Evolutionary conservation across 2,113 vertebrate species (phyloP), one percentile per base, ranked within the genome.

Genomic region (Pedetes capensis): DNA sequence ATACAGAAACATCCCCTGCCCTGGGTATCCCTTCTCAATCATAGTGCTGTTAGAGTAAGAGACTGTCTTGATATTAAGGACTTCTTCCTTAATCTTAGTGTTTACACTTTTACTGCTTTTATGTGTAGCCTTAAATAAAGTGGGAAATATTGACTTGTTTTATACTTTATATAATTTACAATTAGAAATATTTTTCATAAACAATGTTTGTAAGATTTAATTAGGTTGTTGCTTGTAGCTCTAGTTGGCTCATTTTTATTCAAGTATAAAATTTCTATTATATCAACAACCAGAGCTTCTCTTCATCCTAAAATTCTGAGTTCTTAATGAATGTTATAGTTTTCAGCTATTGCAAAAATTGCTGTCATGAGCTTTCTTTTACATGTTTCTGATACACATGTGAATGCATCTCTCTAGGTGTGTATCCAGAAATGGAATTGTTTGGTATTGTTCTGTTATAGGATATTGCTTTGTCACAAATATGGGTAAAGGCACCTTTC

Each of bases 41-140:
- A 59, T 13, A 47, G 72, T 72, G 13, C 6, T 87, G 6, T 88
- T 37, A 80, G 42, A 39, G 80, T 76, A 32, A 92, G 64, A 86
- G 8, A 80, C 34, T 71, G 44, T 76, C 42, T 76, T 72, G 25
- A 86, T 71, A 57, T 34, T 8, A 42, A 27, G 23, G 1, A 49
- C 71, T 76, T 88, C 27, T 85, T 84, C 37, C 20, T 59, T 86
- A 32, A 86, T 66, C n/a, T n/a, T n/a, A 76, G 22, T 51, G 23
- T 84, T 59, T 91, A 34, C 66, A 59, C 13, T 75, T 93, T 81
- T 59, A 39, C 74, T 88, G 11, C 12, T 81, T 37, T 72, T 87
- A 7, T 84, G 76, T 47, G 8, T 84, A 85, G 13, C 12, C 23
- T 6, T 91, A 95, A 87, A 75, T 89, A 85, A 92, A 85, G 87